Evolutionary conservation across 1,140 invertebrate species (phyloP).

Genomic region (Lordiphosa collinella): DNA sequence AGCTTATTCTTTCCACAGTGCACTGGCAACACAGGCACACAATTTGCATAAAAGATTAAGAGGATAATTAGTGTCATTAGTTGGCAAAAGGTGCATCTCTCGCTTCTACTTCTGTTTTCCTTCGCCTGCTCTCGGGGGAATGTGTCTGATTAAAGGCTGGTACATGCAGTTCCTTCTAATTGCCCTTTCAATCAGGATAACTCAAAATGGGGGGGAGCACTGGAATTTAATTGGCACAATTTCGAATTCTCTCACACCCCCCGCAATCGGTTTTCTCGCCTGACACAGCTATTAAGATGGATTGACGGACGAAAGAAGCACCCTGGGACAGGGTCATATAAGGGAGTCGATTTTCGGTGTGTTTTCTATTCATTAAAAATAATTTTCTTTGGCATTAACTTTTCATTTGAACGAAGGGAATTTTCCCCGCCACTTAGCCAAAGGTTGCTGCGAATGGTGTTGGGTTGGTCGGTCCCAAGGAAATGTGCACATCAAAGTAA

Average conservation of each 20-base stretch:
- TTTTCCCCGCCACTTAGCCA: conserved; percentile 17
- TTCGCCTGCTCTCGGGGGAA: conserved; percentile 9
- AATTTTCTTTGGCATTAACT: conserved; percentile 75
- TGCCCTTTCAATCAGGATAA: conserved; percentile 28
- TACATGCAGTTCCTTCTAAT: conserved; percentile 34
- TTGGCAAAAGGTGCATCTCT: conserved; percentile 20
- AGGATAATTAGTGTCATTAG: conserved; percentile 75
- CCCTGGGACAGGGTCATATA: conserved; percentile 20
- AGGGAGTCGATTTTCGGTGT: conserved; percentile 61
- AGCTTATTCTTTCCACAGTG: too few species aligned
- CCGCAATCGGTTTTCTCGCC: conserved; percentile 2
- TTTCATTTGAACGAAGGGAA: conserved; percentile 59
- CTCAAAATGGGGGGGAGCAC: conserved; percentile 4
- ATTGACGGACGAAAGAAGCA: conserved; percentile 17
- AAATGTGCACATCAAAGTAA: conserved; percentile 75
- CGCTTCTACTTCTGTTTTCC: not conserved
- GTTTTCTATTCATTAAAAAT: conserved; percentile 77
- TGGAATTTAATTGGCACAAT: conserved; percentile 38
- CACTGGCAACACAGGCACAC: conserved; percentile 20
- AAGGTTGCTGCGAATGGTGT: conserved; percentile 5
- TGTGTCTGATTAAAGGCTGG: conserved; percentile 12
- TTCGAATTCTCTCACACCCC: conserved; percentile 11
- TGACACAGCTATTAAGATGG: conserved; percentile 24
- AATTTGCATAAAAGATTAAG: conserved; percentile 73
- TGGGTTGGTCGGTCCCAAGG: conserved; percentile 27